Evolutionary conservation across 2,113 vertebrate genomes (phyloP), one percentile per base, ranked within the genome.

Genomic region (Pao palembangensis): DNA sequence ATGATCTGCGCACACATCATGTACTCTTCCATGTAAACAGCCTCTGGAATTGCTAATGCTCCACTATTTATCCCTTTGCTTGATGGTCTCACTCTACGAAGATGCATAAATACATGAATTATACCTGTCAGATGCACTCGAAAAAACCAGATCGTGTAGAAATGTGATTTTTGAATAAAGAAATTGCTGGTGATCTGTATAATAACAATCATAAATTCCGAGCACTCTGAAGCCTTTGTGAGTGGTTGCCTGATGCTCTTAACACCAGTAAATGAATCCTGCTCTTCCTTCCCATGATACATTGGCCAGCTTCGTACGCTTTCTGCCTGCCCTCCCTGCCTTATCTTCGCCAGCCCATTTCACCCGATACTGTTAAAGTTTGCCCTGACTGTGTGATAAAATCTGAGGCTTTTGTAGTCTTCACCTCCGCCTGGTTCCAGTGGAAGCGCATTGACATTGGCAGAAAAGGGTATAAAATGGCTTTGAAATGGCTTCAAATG

Each of bases 21-120:
- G 76, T 82, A 44, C 66, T 57, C 68, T 52, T 77, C 61, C 71
- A 72, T 83, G 78, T 85, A 75, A 83, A 86, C 73, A 81, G 74
- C 78, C 77, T 82, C 58, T 63, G 73, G 67, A 79, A 82, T 74
- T 72, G 61, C 77, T 74, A 82, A 82, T 71, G 71, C 71, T 66
- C 57, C 64, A 73, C 63, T 78, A 78, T 79, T 83, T 79, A 80
- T 76, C 46, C 15, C 14, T n/a, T 8, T 77, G 73, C 59, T 82
- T 78, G 71, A 69, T 54, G 51, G 65, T 66, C 65, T 64, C 60
- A 73, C 58, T 80, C 72, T 58, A 68, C 63, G 76, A 81, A 81
- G 65, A 28, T 47, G 58, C 63, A 69, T 61, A 67, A 80, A 67
- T 80, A 69, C 48, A 67, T 77, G 60, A 73, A 79, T 81, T 79